Percentiles rank a stretch among this genome's conserved stretches.
Evolutionary conservation across 2,888 invertebrate genomes (phyloP).

Genomic region (Odontocolon sp.): DNA sequence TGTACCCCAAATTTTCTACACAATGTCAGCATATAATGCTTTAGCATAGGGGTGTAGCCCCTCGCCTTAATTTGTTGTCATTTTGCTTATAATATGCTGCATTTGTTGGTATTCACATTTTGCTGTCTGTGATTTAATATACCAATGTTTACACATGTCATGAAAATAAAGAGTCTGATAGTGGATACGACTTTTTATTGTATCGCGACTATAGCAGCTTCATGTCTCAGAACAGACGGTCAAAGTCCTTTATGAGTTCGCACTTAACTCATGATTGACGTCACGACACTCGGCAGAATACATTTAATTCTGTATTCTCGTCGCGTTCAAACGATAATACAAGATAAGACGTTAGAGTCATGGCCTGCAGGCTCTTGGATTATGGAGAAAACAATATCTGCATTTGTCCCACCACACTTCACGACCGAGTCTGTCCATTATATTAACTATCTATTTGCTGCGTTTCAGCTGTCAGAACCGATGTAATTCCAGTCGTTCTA

Average conservation of each 20-base stretch:
- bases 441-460: not conserved
- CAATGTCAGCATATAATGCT: too few relatives aligned
- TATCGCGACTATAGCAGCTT: not conserved
- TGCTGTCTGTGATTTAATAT: not conserved
- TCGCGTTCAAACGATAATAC: not conserved
- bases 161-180: not conserved
- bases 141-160: not conserved
- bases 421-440: too few relatives aligned
- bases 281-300: not conserved
- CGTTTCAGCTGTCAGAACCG: conserved; percentile 74
- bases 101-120: not conserved
- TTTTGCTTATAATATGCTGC: too few relatives aligned
- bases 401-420: too few relatives aligned
- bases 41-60: too few relatives aligned
- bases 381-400: too few relatives aligned
- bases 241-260: conserved; percentile 5
- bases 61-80: too few relatives aligned
- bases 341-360: not conserved
- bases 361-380: not conserved
- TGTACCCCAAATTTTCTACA: too few relatives aligned
- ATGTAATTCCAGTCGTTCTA: conserved; percentile 78
- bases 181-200: conserved; percentile 7
- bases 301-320: not conserved
- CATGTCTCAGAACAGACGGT: conserved; percentile 11
- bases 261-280: conserved; percentile 7